These are phyloP conservation scores for Antheraea yamamai DNA, from an alignment of 2,888 invertebrate genomes.

Conservation along the genomic window DNA sequence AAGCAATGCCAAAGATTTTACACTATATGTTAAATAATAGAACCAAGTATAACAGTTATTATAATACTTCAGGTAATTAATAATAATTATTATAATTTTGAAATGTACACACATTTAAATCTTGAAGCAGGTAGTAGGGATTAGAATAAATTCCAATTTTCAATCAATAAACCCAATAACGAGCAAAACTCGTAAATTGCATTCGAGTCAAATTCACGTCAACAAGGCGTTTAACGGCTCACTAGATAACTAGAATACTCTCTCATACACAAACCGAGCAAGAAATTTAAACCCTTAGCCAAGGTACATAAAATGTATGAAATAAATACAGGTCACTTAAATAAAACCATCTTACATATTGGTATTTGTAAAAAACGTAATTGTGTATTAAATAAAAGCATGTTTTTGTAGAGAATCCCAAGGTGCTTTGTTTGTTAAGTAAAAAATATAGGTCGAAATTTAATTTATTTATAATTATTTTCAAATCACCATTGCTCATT, in stretches of 20 bases:
- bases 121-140: background rate
- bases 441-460: too few relatives aligned
- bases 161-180: constrained; percentile 28
- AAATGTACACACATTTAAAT: background rate
- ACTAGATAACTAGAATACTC: constrained; percentile 6
- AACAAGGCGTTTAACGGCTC: constrained; percentile 34
- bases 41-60: background rate
- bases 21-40: too few relatives aligned
- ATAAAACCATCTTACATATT: background rate
- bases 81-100: background rate
- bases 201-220: constrained; percentile 29
- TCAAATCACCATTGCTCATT: too few relatives aligned
- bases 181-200: constrained; percentile 34
- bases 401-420: too few relatives aligned
- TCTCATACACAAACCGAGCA: constrained; percentile 9
- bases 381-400: too few relatives aligned
- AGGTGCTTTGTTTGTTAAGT: too few relatives aligned
- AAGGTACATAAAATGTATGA: background rate
- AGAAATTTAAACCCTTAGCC: background rate
- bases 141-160: background rate
- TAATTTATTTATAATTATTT: too few relatives aligned
- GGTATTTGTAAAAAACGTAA: too few relatives aligned
- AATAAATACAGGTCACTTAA: background rate
- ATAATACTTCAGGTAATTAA: background rate
- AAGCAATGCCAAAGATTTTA: too few relatives aligned